phyloP scores from a whole-genome alignment of 2,797 vertebrate genomes.

The Hippoglossus hippoglossus region DNA sequence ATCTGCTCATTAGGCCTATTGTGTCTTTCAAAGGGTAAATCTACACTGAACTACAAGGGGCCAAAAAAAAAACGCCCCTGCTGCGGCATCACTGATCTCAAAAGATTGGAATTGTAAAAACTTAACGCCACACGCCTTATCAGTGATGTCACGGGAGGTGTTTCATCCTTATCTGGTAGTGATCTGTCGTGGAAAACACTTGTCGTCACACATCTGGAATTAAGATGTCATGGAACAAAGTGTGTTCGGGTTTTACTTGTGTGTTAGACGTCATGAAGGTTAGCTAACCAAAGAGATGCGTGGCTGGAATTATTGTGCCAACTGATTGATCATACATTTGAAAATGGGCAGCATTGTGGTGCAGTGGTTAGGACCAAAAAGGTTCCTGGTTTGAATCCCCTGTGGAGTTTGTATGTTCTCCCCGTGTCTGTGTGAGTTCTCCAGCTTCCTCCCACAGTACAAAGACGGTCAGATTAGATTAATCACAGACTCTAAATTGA shows the following conservation, averaged over 20 bases:
- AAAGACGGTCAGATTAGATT: too few species aligned
- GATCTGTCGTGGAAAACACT: slow-evolving; percentile 44
- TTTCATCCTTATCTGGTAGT: neutral
- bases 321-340: too few species aligned
- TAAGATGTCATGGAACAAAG: neutral
- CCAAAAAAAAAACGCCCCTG: neutral
- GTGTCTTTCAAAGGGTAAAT: neutral
- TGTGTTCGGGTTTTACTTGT: neutral
- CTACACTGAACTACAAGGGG: neutral
- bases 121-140: slow-evolving; percentile 3
- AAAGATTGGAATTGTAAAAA: slow-evolving; percentile 1
- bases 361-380: too few species aligned
- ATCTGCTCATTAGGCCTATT: neutral
- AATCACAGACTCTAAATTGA: neutral
- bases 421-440: too few species aligned
- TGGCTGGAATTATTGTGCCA: neutral
- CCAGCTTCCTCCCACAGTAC: too few species aligned
- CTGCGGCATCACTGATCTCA: neutral
- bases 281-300: neutral
- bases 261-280: neutral
- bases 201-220: slow-evolving; percentile 5
- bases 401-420: neutral
- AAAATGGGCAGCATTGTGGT: too few species aligned
- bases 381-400: too few species aligned
- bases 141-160: slow-evolving; percentile 48